Evolutionary conservation across 2,888 invertebrate species (phyloP).

Genomic region (Galeruca laticollis): DNA sequence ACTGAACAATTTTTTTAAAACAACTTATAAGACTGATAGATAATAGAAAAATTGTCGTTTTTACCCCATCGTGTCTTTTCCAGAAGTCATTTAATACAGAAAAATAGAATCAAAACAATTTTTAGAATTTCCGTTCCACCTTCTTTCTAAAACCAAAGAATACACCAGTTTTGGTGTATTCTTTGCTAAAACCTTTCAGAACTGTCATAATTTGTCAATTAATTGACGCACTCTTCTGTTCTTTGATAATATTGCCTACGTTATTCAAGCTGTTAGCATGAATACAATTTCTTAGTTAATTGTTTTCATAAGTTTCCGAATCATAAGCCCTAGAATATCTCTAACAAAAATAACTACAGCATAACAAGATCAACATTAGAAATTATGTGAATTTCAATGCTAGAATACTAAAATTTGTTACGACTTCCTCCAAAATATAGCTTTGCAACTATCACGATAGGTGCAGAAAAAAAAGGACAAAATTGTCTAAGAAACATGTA

Average conservation of each 20-base stretch:
- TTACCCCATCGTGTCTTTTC: conserved; percentile 87
- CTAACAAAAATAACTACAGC: too few relatives aligned
- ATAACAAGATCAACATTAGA: too few relatives aligned
- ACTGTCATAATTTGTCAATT: conserved; percentile 14
- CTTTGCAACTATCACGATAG: too few relatives aligned
- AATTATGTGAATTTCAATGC: too few relatives aligned
- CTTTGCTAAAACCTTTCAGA: background rate
- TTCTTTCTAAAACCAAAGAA: background rate
- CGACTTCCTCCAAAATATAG: too few relatives aligned
- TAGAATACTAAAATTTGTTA: too few relatives aligned
- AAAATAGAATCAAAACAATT: conserved; percentile 46
- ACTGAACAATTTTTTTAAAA: background rate
- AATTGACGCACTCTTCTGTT: background rate
- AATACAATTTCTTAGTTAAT: too few relatives aligned
- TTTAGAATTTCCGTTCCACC: conserved; percentile 29
- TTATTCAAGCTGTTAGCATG: background rate
- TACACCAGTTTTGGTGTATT: too few relatives aligned
- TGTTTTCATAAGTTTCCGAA: too few relatives aligned
- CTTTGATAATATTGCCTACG: too few relatives aligned
- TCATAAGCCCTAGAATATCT: too few relatives aligned
- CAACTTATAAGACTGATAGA: conserved; percentile 5
- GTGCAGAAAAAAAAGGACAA: too few relatives aligned
- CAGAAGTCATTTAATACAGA: conserved; percentile 78
- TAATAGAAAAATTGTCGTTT: conserved; percentile 55
- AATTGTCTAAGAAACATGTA: background rate